Base-by-base conservation (phyloP, 2,888 invertebrate species). In the Cheilosia soror region DNA sequence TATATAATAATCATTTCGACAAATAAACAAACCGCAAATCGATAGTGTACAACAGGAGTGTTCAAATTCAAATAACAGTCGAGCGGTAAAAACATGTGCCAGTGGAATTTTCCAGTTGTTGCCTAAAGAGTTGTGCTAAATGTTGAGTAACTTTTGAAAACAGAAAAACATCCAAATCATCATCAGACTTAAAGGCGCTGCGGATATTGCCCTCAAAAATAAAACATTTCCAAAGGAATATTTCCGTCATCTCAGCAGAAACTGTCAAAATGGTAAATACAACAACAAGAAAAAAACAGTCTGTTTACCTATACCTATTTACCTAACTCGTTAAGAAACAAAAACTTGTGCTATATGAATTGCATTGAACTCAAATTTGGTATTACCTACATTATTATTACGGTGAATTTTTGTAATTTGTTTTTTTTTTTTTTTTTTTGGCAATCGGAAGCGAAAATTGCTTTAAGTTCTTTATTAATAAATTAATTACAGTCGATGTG, bases 121-220 rank as follows among this genome's bases (percentile, higher is more conserved):
- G 33, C 5, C 42, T 27, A 11, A 47, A 57, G 60, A 49, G 25
- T 42, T n/a, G 44, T 33, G 15, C 49, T 49, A 27, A n/a, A 58
- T 66, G 42, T 60, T 65, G n/a, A 76, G 49, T 29, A 49, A 60
- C 40, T 51, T 33, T 60, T 63, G 29, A 72, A 60, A 51, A 57
- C 20, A 20, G 2, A 65, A 53, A 57, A 47, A 53, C 42, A 42
- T 11, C 40, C 44, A 40, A 44, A 66, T 51, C 13, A 53, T 53
- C n/a, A 9, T 20, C 51, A 51, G 15, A 49, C 55, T 62, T 33
- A 13, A 53, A 75, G 79, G 80, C 58, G 65, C 53, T 60, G 40
- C 84, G 84, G 84, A 79, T 84, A 84, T 84, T 84, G 84, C 84
- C 84, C 75, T 63, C 63, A 44, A 73, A 62, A 72, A 37, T 11